Percentiles rank a stretch among this genome's conserved stretches.
Conservation (phyloP, 2,113 vertebrate species). For the Hippoglossus stenolepis region DNA sequence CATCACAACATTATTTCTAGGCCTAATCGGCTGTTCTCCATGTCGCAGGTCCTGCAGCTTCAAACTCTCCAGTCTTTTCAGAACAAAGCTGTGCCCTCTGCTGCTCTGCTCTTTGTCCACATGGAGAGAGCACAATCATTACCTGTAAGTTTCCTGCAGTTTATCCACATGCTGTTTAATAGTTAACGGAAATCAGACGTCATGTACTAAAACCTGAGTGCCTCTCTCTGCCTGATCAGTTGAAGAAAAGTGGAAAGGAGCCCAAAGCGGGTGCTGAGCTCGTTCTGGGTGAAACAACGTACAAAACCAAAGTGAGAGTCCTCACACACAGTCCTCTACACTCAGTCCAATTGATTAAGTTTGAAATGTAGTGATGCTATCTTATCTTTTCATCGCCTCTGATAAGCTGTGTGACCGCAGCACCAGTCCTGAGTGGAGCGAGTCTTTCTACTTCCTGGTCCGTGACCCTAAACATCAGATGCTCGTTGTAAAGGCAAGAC, state of each 20-base stretch:
- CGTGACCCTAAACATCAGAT: conserved; percentile 84
- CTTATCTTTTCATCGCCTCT: not conserved
- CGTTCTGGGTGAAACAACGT: conserved; percentile 76
- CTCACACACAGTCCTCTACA: not conserved
- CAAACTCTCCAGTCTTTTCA: conserved; percentile 84
- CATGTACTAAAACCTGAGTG: not conserved
- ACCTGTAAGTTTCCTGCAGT: conserved; percentile 80
- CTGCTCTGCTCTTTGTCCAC: conserved; percentile 87
- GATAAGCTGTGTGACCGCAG: conserved; percentile 82
- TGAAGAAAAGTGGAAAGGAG: conserved; percentile 89
- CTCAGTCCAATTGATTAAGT: not conserved
- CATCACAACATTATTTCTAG: not conserved
- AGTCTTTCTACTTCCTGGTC: conserved; percentile 88
- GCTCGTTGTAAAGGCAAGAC: conserved; percentile 88
- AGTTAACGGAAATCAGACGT: not conserved
- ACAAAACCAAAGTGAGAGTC: conserved; percentile 88
- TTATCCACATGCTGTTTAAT: not conserved
- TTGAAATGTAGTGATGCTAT: not conserved
- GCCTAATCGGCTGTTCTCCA: not conserved
- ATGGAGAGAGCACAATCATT: conserved; percentile 85
- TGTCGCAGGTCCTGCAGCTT: conserved; percentile 83
- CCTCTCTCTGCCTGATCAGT: conserved; percentile 67
- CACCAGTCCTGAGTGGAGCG: conserved; percentile 86
- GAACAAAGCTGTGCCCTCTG: conserved; percentile 85
- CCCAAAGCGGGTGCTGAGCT: conserved; percentile 86